Evolutionary conservation across 2,113 vertebrate genomes (phyloP).

Genomic region (Rhabdornis inornatus): DNA sequence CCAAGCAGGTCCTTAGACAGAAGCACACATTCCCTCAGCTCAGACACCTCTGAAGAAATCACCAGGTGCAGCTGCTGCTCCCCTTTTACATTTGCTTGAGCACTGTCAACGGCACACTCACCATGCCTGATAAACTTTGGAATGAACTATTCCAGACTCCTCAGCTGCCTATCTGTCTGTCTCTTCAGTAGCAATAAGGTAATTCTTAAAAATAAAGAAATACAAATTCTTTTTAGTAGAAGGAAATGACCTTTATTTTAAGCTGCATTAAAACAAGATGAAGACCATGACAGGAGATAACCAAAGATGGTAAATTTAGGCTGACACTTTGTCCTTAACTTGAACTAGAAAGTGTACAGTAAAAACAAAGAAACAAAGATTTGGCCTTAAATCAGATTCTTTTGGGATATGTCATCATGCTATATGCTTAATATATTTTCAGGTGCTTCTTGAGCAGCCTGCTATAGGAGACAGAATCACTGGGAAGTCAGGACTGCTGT

Average conservation of each 20-base stretch:
- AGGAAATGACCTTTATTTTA: conserved; percentile 36
- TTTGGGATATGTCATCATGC: neutral
- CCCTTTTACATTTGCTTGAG: neutral
- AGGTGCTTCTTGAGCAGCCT: neutral
- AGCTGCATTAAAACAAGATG: neutral
- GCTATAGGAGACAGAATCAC: neutral
- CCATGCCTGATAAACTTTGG: neutral
- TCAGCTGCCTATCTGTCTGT: neutral
- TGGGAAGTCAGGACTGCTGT: neutral
- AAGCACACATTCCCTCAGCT: neutral
- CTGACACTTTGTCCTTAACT: neutral
- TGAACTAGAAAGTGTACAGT: neutral
- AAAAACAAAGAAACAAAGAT: neutral
- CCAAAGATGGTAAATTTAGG: neutral
- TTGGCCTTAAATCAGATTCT: neutral
- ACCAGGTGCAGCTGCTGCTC: neutral
- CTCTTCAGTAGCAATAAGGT: neutral
- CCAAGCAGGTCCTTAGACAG: neutral
- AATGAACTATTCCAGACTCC: neutral
- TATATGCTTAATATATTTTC: neutral
- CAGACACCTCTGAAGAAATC: neutral
- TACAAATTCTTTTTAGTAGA: neutral
- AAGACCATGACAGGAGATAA: neutral
- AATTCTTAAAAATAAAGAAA: neutral
- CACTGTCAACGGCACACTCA: accelerated